Evolutionary conservation across 1,140 invertebrate species (phyloP).

Genomic region (Papilio dardanus): DNA sequence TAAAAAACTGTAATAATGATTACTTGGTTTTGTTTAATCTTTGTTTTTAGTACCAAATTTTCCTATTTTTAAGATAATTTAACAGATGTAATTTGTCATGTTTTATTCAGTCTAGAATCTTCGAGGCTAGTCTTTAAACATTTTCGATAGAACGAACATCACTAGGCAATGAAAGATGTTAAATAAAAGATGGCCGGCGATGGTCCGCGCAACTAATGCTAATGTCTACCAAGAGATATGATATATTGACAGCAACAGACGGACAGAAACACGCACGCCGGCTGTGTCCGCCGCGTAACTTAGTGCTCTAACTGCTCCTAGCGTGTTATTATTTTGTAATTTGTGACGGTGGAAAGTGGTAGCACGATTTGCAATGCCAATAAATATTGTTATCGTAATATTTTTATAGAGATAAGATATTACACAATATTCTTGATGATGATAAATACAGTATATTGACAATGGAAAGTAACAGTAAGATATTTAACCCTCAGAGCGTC

Average conservation of each 20-base stretch:
- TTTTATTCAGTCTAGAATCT: too few species aligned
- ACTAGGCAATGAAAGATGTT: slow-evolving; percentile 48
- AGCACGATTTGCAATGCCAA: slow-evolving; percentile 25
- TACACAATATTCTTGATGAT: background rate
- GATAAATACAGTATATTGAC: background rate
- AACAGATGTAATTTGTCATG: too few species aligned
- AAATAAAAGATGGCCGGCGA: slow-evolving; percentile 67
- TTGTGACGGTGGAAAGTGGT: slow-evolving; percentile 48
- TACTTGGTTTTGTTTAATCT: too few species aligned
- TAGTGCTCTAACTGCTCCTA: slow-evolving; percentile 50
- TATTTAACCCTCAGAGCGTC: too few species aligned
- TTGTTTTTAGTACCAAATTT: too few species aligned
- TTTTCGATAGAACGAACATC: slow-evolving; percentile 5
- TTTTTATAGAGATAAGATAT: slow-evolving; percentile 28
- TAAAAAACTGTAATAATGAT: too few species aligned
- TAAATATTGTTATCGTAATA: slow-evolving; percentile 27
- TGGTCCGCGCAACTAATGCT: slow-evolving; percentile 63
- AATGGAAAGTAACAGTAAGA: background rate
- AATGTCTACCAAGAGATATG: slow-evolving; percentile 64
- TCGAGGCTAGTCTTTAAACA: too few species aligned
- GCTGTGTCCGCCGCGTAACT: slow-evolving; percentile 50
- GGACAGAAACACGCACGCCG: slow-evolving; percentile 50
- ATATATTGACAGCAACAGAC: slow-evolving; percentile 71
- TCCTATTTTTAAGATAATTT: too few species aligned
- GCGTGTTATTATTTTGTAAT: slow-evolving; percentile 73